Percentiles rank a stretch among this genome's conserved stretches.
Evolutionary conservation across 1,140 invertebrate species (phyloP).

Genomic region (Macrotrachela quadricornifera): DNA sequence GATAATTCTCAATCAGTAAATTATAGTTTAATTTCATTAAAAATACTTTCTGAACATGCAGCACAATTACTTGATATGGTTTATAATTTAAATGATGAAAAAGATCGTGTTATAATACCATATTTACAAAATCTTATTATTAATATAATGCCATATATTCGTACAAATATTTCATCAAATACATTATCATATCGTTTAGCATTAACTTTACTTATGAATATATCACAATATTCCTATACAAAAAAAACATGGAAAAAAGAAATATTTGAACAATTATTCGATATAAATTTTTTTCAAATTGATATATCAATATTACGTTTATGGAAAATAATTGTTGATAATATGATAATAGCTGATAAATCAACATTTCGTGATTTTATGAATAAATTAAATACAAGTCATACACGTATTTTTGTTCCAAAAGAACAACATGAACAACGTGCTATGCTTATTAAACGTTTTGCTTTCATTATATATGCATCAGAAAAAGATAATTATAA

Average conservation of each 20-base stretch:
- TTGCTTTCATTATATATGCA: slow-evolving; percentile 74
- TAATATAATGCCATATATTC: slow-evolving; percentile 69
- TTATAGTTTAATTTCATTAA: too few species aligned
- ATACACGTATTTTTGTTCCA: too few species aligned
- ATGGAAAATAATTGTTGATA: slow-evolving; percentile 68
- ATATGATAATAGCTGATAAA: slow-evolving; percentile 80
- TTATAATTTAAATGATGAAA: slow-evolving; percentile 64
- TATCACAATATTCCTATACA: slow-evolving; percentile 70
- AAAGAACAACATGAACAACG: slow-evolving; percentile 74
- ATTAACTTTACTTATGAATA: slow-evolving; percentile 57
- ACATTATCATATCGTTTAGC: slow-evolving; percentile 46
- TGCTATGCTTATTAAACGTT: slow-evolving; percentile 57
- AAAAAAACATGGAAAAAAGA: slow-evolving; percentile 77
- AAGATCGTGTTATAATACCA: slow-evolving; percentile 63
- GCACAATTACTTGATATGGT: slow-evolving; percentile 70
- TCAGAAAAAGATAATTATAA: slow-evolving; percentile 76
- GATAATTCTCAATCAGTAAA: too few species aligned
- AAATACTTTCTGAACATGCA: slow-evolving; percentile 31
- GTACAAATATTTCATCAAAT: slow-evolving; percentile 40
- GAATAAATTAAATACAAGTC: too few species aligned
- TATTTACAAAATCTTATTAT: slow-evolving; percentile 53
- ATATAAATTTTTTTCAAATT: slow-evolving; percentile 71
- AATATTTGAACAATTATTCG: slow-evolving; percentile 61
- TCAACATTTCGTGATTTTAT: slow-evolving; percentile 31
- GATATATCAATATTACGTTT: slow-evolving; percentile 48